Evolutionary conservation across 2,797 vertebrate species (phyloP).

Genomic region (Phoebastria nigripes): DNA sequence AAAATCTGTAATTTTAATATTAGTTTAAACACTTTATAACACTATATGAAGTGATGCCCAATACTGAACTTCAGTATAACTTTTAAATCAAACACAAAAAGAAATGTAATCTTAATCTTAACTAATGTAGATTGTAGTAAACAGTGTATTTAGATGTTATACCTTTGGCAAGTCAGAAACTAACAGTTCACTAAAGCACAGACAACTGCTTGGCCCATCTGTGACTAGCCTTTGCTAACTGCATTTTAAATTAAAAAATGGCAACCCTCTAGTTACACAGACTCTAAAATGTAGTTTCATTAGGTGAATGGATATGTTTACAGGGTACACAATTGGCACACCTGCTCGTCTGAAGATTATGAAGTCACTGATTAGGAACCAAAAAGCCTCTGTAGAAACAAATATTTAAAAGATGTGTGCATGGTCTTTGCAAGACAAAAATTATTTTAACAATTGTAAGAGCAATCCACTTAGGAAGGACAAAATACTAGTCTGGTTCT

Average conservation of each 20-base stretch:
- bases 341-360: neutral
- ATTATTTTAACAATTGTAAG: neutral
- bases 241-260: neutral
- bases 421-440: neutral
- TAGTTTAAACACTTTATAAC: neutral
- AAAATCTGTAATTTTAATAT: neutral
- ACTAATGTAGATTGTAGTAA: neutral
- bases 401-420: neutral
- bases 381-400: neutral
- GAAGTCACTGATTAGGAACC: neutral
- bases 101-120: neutral
- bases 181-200: neutral
- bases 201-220: neutral
- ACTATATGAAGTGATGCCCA: neutral
- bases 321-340: neutral
- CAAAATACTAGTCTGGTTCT: neutral
- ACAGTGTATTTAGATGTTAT: neutral
- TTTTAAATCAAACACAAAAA: neutral
- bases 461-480: neutral
- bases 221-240: neutral
- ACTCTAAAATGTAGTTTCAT: neutral
- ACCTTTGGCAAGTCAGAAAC: neutral
- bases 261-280: neutral
- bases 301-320: neutral
- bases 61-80: neutral